phyloP scores from a whole-genome alignment of 2,113 vertebrate genomes.

The Prochilodus magdalenae region DNA sequence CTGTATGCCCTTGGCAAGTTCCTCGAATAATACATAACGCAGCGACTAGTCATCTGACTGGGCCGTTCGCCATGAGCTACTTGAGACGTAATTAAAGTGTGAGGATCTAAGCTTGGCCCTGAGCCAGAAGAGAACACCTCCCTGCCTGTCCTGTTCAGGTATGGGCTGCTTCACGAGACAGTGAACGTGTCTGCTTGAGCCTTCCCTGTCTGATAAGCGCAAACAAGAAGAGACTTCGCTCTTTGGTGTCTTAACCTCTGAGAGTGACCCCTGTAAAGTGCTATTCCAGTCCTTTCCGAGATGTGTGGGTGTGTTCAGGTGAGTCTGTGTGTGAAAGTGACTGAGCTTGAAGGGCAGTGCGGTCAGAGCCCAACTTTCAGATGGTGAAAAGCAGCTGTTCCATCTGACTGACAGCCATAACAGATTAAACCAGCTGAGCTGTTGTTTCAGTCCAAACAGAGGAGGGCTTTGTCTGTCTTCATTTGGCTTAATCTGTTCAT shows the following conservation, averaged over 20 bases:
- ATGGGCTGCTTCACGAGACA: not conserved
- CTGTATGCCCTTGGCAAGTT: constrained; percentile 49
- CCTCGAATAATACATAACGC: not conserved
- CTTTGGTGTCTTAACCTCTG: constrained; percentile 45
- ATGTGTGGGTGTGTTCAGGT: not conserved
- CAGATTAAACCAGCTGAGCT: constrained; percentile 28
- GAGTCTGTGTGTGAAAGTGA: not conserved
- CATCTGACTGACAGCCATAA: not conserved
- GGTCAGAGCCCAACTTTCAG: not conserved
- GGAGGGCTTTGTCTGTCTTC: not conserved
- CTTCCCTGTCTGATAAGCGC: not conserved
- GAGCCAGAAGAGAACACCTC: not conserved
- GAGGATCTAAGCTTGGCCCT: not conserved
- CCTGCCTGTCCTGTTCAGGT: not conserved
- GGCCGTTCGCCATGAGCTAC: not conserved
- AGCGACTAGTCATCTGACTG: too few relatives aligned
- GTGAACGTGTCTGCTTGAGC: not conserved
- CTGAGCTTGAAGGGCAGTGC: not conserved
- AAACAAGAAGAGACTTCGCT: constrained; percentile 58
- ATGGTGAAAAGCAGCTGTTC: not conserved
- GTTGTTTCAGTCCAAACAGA: constrained; percentile 34
- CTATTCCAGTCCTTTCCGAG: not conserved
- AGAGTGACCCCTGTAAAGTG: not conserved
- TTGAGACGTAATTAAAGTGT: constrained; percentile 31
- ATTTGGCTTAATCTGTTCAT: not conserved